A percentile compares a stretch with the other conserved stretches of the same genome.
phyloP scores from a whole-genome alignment of 2,888 invertebrate genomes.

The Pseudolycoriella hygida region DNA sequence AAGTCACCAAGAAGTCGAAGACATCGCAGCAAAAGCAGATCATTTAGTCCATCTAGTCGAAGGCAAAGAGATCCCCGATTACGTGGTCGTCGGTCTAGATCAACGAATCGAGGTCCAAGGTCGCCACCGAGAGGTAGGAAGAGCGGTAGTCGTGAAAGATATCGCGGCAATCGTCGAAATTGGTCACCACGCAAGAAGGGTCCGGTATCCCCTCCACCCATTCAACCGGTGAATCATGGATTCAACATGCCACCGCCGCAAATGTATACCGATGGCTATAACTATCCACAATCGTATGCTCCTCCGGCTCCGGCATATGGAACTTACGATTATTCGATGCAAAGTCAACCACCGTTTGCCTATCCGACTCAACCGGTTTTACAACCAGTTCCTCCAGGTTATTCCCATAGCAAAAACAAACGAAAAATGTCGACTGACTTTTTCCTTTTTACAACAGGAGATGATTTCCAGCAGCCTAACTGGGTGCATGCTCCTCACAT shows the following conservation, averaged over 20 bases:
- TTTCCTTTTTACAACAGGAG: neutral
- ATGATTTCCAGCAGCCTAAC: neutral
- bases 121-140: neutral
- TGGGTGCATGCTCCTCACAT: neutral
- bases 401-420: neutral
- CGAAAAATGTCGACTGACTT: too few relatives aligned
- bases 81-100: neutral
- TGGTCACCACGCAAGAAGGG: neutral
- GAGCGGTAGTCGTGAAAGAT: slow-evolving; percentile 1
- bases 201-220: slow-evolving; percentile 2
- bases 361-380: neutral
- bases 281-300: neutral
- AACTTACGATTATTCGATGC: neutral
- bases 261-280: neutral
- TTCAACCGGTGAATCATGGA: neutral
- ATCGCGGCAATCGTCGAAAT: slow-evolving; percentile 2
- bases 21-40: neutral
- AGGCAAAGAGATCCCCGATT: neutral
- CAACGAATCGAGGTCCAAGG: neutral
- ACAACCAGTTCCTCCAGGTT: slow-evolving; percentile 3
- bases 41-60: neutral
- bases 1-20: neutral
- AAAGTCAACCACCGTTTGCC: slow-evolving; percentile 1
- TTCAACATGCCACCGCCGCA: slow-evolving; percentile 2
- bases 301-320: neutral